A percentile compares a stretch with the other conserved stretches of the same genome.
These are phyloP conservation scores for Rhodinocichla rosea DNA, from an alignment of 2,113 vertebrate genomes.

Conservation along the genomic window DNA sequence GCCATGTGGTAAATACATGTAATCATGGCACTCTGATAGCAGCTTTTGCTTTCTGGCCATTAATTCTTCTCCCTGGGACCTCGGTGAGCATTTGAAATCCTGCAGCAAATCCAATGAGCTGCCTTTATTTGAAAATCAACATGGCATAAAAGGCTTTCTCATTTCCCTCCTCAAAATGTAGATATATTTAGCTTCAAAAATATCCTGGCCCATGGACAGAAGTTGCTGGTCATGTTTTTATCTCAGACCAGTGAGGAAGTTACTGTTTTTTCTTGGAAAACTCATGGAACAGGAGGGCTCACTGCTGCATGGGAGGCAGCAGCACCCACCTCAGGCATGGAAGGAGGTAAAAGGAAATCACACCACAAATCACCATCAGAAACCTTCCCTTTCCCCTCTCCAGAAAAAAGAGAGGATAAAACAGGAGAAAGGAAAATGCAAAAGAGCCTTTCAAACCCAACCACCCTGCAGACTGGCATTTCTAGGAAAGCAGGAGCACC, in stretches of 20 bases:
- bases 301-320: neutral
- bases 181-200: neutral
- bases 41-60: constrained; percentile 18
- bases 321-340: neutral
- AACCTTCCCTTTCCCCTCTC: neutral
- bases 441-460: neutral
- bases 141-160: neutral
- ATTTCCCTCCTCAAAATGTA: neutral
- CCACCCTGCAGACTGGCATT: neutral
- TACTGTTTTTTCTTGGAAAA: neutral
- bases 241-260: neutral
- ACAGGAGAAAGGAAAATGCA: neutral
- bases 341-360: too few species aligned
- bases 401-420: neutral
- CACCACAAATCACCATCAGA: rapidly evolving
- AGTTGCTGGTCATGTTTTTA: neutral
- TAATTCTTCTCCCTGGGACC: constrained; percentile 38
- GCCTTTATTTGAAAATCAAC: constrained; percentile 28
- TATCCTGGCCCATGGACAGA: neutral
- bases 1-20: constrained; percentile 6
- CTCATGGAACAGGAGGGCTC: neutral
- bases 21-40: constrained; percentile 10
- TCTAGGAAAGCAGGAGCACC: neutral
- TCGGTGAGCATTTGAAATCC: neutral
- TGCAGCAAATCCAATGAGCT: neutral